Percentiles rank a stretch among this genome's conserved stretches.
Conservation (phyloP, 2,888 invertebrate genomes). For the Andrena haemorrhoa region DNA sequence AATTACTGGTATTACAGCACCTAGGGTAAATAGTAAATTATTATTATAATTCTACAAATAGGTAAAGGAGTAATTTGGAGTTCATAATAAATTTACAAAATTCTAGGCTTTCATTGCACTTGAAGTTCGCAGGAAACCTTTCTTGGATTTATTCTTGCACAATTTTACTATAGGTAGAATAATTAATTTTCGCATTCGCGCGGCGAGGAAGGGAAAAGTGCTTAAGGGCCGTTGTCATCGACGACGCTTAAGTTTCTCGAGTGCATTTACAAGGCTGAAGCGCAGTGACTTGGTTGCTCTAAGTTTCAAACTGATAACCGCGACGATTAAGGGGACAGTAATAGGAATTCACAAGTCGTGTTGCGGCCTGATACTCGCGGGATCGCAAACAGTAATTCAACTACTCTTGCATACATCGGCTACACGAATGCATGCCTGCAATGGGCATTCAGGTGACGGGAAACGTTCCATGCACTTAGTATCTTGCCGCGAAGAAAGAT, state of each 20-base stretch:
- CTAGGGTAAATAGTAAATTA: too few species aligned
- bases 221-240: conserved; percentile 43
- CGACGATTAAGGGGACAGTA: conserved; percentile 57
- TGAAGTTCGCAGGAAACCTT: too few species aligned
- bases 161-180: not conserved
- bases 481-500: not conserved
- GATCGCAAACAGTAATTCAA: conserved; percentile 43
- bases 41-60: too few species aligned
- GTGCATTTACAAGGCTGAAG: conserved; percentile 35
- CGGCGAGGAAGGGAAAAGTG: conserved; percentile 25
- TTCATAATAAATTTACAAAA: too few species aligned
- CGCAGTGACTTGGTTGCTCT: conserved; percentile 29
- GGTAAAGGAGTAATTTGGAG: too few species aligned
- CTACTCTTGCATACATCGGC: not conserved
- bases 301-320: conserved; percentile 64
- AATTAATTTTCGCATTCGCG: conserved; percentile 30
- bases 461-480: not conserved
- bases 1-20: too few species aligned
- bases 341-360: conserved; percentile 57
- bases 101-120: too few species aligned
- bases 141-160: too few species aligned
- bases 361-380: conserved; percentile 23
- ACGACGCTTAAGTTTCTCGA: conserved; percentile 36
- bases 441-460: not conserved
- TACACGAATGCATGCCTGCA: not conserved